Evolutionary conservation across 2,797 vertebrate species (phyloP).

Genomic region (Sus cebifrons): DNA sequence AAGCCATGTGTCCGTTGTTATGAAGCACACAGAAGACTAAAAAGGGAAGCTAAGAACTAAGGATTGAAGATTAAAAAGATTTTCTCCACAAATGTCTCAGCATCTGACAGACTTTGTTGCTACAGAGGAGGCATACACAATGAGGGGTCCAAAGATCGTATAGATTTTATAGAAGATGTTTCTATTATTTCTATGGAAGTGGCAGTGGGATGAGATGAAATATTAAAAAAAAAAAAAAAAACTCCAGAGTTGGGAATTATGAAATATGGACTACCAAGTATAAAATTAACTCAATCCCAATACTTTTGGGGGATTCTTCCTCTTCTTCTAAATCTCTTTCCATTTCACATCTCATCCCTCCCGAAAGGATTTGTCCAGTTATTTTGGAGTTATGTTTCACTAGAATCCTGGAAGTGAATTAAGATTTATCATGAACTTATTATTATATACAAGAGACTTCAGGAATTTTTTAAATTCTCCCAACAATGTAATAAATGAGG

Average conservation of each 20-base stretch:
- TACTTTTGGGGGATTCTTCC: background rate
- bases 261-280: background rate
- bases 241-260: background rate
- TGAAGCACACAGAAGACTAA: conserved; percentile 31
- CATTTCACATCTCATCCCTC: background rate
- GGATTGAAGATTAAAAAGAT: conserved; percentile 19
- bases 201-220: conserved; percentile 11
- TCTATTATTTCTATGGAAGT: conserved; percentile 45
- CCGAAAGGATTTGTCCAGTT: background rate
- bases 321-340: conserved; percentile 19
- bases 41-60: conserved; percentile 57
- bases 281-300: conserved; percentile 37
- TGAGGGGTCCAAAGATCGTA: background rate
- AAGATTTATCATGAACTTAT: background rate
- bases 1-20: conserved; percentile 8
- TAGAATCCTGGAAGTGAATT: background rate
- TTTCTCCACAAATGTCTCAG: conserved; percentile 22
- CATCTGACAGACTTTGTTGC: conserved; percentile 2
- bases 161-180: background rate
- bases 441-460: background rate
- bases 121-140: background rate
- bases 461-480: background rate
- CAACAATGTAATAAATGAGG: background rate
- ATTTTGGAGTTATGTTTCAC: background rate
- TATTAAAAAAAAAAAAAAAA: conserved; percentile 21